Conservation (phyloP, 2,113 vertebrate genomes). For the Syngnathus floridae region DNA sequence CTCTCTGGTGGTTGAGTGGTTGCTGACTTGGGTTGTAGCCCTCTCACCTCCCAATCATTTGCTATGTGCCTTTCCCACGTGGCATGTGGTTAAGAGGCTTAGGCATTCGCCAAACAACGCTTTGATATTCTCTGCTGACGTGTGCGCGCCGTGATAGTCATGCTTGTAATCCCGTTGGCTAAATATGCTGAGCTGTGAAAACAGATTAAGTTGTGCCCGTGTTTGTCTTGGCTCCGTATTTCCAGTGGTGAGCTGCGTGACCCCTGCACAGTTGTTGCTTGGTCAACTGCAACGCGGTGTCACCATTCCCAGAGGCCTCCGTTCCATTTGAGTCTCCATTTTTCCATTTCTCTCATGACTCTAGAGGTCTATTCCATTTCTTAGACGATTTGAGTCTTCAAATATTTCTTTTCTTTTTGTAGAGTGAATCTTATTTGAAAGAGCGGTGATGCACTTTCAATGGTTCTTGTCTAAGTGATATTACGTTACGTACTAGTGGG, state of each 20-base stretch:
- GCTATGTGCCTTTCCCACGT: conserved; percentile 38
- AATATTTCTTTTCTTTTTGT: too few species aligned
- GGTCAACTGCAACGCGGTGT: conserved; percentile 4
- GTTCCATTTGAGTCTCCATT: too few species aligned
- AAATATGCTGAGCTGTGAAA: conserved; percentile 70
- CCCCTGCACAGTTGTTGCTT: conserved; percentile 19
- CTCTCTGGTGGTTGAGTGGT: conserved; percentile 21
- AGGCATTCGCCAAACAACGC: conserved; percentile 55
- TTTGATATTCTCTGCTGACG: conserved; percentile 62
- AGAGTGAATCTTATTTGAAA: too few species aligned
- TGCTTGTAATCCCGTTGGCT: conserved; percentile 69
- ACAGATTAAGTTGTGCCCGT: conserved; percentile 65
- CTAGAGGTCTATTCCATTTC: too few species aligned
- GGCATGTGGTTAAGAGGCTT: conserved; percentile 60
- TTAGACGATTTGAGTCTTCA: too few species aligned
- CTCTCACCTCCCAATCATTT: conserved; percentile 51
- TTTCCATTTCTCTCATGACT: too few species aligned
- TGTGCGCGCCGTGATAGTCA: conserved; percentile 59
- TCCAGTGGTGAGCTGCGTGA: conserved; percentile 53
- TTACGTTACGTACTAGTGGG: too few species aligned
- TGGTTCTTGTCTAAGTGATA: too few species aligned
- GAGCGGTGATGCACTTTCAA: too few species aligned
- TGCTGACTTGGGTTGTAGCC: conserved; percentile 18
- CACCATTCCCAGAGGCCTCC: too few species aligned
- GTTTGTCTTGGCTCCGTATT: conserved; percentile 62